Percentiles rank a stretch among this genome's conserved stretches.
phyloP scores from a whole-genome alignment of 2,888 invertebrate genomes.

The Maniola hyperantus region DNA sequence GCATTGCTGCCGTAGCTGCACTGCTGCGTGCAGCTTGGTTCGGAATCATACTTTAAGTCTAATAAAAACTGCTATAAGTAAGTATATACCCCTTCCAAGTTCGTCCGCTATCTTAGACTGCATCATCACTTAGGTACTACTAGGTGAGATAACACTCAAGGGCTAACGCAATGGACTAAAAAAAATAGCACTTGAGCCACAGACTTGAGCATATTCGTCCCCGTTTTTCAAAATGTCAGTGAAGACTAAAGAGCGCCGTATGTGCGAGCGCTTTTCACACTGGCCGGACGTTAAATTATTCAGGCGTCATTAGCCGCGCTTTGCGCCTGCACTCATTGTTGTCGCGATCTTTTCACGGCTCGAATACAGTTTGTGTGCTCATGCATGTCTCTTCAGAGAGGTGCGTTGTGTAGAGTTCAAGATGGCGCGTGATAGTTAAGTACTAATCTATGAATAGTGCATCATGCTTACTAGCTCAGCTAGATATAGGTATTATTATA shows the following conservation, averaged over 20 bases:
- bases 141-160: no score
- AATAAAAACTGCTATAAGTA: no score
- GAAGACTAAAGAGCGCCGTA: constrained; percentile 26
- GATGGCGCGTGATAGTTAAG: not conserved
- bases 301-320: constrained; percentile 62
- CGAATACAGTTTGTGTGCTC: constrained; percentile 37
- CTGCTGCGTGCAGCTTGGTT: no score
- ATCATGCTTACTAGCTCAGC: not conserved
- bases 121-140: no score
- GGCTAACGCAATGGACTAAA: no score
- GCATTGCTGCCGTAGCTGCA: no score
- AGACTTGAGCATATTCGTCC: not conserved
- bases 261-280: constrained; percentile 28
- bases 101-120: no score
- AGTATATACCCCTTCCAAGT: no score
- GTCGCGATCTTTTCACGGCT: constrained; percentile 26
- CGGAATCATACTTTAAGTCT: no score
- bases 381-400: constrained; percentile 36
- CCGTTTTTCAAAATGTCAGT: constrained; percentile 6
- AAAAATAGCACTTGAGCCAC: no score
- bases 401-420: constrained; percentile 36
- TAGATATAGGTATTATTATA: no score
- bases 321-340: constrained; percentile 43
- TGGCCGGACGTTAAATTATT: constrained; percentile 55
- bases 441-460: not conserved